These are phyloP conservation scores for Stenolophus ochropezus DNA, from an alignment of 2,888 invertebrate species.

Conservation along the genomic window DNA sequence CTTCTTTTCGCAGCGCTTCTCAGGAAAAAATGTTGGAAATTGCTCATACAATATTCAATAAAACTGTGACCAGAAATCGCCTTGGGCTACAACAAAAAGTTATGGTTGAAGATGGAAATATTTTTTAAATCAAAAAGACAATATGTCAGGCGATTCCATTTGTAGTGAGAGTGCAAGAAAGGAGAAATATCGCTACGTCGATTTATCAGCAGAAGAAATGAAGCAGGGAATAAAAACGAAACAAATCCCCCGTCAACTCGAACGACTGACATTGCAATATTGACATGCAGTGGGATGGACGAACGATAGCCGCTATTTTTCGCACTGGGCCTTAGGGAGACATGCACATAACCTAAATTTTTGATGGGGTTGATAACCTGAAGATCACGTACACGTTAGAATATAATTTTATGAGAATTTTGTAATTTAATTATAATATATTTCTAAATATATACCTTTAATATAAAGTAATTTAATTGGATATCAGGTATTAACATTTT, in stretches of 20 bases:
- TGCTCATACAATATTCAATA: conserved; percentile 2
- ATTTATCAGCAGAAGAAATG: conserved; percentile 7
- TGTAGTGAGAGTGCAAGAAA: background rate
- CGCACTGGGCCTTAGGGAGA: background rate
- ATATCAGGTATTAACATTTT: no score
- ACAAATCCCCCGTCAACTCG: conserved; percentile 22
- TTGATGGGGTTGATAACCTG: background rate
- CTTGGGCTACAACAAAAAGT: background rate
- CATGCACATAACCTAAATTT: background rate
- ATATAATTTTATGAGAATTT: no score
- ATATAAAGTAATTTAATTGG: no score
- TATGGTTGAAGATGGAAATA: conserved; percentile 7
- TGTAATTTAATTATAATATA: no score
- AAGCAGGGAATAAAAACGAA: conserved; percentile 11
- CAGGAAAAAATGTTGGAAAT: background rate
- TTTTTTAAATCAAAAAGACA: conserved; percentile 36
- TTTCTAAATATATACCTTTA: no score
- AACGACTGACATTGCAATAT: background rate
- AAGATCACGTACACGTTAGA: background rate
- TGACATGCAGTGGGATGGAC: background rate
- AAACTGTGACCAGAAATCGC: background rate
- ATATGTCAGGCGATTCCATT: conserved; percentile 27
- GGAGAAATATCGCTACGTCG: background rate
- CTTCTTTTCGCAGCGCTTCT: background rate
- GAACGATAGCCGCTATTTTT: background rate